These are phyloP conservation scores for Himalopsyche anomala DNA, from an alignment of 2,888 invertebrate species.

Conservation along the genomic window DNA sequence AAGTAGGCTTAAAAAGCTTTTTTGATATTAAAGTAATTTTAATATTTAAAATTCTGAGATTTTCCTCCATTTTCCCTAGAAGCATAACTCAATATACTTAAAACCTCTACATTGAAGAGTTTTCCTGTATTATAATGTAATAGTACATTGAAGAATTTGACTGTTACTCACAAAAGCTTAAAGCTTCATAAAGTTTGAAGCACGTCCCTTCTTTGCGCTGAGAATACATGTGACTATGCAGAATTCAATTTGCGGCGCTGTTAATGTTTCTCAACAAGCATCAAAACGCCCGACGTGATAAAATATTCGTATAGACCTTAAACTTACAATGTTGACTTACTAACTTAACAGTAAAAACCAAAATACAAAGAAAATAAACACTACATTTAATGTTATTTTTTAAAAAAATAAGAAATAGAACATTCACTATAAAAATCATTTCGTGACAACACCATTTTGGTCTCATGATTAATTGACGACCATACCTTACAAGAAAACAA, in stretches of 20 bases:
- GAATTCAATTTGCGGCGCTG: neutral
- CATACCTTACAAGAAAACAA: no score
- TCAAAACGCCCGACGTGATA: neutral
- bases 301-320: no score
- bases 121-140: slow-evolving; percentile 1
- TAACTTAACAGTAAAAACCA: no score
- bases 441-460: no score
- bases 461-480: no score
- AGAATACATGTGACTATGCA: slow-evolving; percentile 1
- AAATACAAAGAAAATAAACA: no score
- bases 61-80: neutral
- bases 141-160: slow-evolving; percentile 11
- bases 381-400: no score
- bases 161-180: slow-evolving; percentile 19
- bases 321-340: no score
- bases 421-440: no score
- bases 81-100: neutral
- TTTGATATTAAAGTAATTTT: neutral
- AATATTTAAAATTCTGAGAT: neutral
- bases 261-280: neutral
- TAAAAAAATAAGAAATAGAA: no score
- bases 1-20: no score
- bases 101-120: neutral
- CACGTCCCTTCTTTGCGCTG: neutral
- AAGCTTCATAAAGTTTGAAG: slow-evolving; percentile 5